Conservation (phyloP, 1,140 invertebrate species). For the Alviniconcha marisindica region DNA sequence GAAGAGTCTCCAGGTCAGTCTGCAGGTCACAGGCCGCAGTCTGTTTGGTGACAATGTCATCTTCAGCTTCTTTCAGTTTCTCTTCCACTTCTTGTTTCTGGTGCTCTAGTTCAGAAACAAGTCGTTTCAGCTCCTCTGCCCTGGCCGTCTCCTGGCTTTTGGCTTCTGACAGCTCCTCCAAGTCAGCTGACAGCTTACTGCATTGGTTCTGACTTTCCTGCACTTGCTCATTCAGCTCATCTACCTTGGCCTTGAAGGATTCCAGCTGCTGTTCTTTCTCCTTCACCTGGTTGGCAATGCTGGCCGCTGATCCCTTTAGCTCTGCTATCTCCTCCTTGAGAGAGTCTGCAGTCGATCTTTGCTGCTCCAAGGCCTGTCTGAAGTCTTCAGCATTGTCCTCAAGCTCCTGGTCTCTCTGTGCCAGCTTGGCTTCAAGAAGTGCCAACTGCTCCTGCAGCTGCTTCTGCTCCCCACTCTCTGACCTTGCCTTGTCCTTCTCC, state of each 20-base stretch:
- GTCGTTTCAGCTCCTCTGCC: neutral
- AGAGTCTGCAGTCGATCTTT: neutral
- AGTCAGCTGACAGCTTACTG: neutral
- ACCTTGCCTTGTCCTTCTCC: neutral
- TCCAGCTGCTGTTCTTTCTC: neutral
- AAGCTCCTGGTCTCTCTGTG: conserved; percentile 21
- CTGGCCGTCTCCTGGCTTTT: neutral
- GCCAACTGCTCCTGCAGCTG: neutral
- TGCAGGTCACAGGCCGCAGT: neutral
- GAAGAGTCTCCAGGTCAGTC: neutral
- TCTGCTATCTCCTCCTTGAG: neutral
- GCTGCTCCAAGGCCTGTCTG: neutral
- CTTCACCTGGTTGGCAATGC: neutral
- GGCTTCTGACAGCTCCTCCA: neutral
- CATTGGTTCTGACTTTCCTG: neutral
- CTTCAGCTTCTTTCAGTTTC: neutral
- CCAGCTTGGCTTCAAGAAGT: conserved; percentile 2
- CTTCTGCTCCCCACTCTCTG: neutral
- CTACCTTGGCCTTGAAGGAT: neutral
- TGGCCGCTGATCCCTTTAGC: neutral
- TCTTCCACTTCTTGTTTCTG: neutral
- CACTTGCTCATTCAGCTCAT: neutral
- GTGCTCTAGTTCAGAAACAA: neutral
- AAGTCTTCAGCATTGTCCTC: conserved; percentile 22
- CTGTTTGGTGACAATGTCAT: neutral